Evolutionary conservation across 2,113 vertebrate species (phyloP), one percentile per base, ranked within the genome.

Genomic region (Collichthys lucidus): DNA sequence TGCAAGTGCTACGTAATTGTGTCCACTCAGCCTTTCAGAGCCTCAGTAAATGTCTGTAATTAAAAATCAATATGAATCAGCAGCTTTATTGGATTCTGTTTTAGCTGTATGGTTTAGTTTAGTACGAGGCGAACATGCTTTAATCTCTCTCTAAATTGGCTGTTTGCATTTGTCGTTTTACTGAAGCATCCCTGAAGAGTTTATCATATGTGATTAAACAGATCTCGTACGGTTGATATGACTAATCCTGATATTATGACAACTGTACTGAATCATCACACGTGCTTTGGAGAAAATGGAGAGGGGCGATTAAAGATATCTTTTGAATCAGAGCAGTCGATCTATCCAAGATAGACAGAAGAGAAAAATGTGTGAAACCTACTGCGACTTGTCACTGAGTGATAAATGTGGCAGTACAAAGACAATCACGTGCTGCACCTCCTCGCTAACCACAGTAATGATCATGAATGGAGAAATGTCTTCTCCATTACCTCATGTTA

Each of bases 11-110:
- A 4, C 16, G 9, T 64, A 70, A 84, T 77, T 80, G 76, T 83
- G 77, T 78, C 77, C 71, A 80, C 61, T 81, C 85, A 88, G 84
- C 72, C 78, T 68, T 77, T 74, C 66, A 81, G 53, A 47, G 46
- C 67, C 80, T 87, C 57, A 80, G 77, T 86, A 84, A 76, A 82
- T 26, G 59, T 44, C 65, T 67, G n/a, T 77, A 79, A 92, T 90
- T 84, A 75, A 88, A 87, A 91, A 88, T 88, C 77, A 57, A 86
- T 88, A 40, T 44, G 5, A 84, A 77, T 81, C 61, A 61, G 71
- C 50, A 56, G 42, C 53, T 67, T 70, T 73, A 84, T 77, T 79
- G 55, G 20, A 72, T 63, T 78, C 8, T 70, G 42, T 75, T 79
- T 59, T 17, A 44, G 35, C 75, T 52, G 40, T 6, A 47, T 40